Conservation (phyloP, 2,113 vertebrate genomes). For the Cromileptes altivelis region DNA sequence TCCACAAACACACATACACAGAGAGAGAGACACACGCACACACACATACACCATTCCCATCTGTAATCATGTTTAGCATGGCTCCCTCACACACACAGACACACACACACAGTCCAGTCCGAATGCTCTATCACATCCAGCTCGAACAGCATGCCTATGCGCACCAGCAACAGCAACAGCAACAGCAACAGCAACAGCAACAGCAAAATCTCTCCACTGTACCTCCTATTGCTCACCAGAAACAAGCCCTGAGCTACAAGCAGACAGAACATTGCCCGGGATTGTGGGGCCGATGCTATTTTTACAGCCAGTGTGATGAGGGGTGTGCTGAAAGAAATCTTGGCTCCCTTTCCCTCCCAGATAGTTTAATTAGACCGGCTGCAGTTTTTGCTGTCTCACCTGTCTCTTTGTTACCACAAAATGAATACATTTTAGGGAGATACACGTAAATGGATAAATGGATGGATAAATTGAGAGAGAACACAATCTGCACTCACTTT, state of each 20-base stretch:
- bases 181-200: constrained; percentile 59
- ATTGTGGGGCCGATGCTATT: constrained; percentile 75
- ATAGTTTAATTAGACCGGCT: constrained; percentile 71
- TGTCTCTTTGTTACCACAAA: constrained; percentile 60
- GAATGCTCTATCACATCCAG: constrained; percentile 49
- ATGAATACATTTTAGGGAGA: constrained; percentile 47
- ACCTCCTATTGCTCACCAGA: constrained; percentile 68
- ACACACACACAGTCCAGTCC: constrained; percentile 39
- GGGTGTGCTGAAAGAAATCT: constrained; percentile 50
- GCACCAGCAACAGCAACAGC: constrained; percentile 58
- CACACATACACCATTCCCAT: constrained; percentile 41
- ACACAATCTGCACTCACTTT: constrained; percentile 61
- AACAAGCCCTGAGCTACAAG: constrained; percentile 66
- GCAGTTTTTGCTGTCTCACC: constrained; percentile 58
- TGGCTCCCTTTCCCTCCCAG: constrained; percentile 31
- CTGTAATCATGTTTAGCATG: constrained; percentile 75
- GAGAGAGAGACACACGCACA: constrained; percentile 18
- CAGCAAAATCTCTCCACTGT: constrained; percentile 57
- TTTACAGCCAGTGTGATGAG: constrained; percentile 66
- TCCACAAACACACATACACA: constrained; percentile 25
- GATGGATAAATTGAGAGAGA: constrained; percentile 57
- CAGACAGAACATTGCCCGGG: constrained; percentile 60
- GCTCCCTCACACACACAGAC: constrained; percentile 42
- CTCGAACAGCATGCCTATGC: constrained; percentile 54
- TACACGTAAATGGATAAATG: constrained; percentile 56